Evolutionary conservation across 2,888 invertebrate species (phyloP).

Genomic region (Ophion ventricosus): DNA sequence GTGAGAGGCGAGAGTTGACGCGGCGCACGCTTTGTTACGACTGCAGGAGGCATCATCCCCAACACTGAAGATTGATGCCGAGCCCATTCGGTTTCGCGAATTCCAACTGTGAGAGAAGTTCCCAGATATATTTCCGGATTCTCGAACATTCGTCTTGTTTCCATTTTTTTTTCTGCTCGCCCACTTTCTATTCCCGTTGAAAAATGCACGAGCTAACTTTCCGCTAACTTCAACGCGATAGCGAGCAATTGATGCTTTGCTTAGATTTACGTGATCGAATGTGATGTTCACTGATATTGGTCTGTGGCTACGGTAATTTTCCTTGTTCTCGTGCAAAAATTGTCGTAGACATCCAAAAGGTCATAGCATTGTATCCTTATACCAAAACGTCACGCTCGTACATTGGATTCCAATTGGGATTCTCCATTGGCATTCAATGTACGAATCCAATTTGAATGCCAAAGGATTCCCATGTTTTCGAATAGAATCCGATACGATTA

Average conservation of each 20-base stretch:
- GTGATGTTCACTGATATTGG: no score
- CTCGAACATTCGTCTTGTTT: slow-evolving; percentile 33
- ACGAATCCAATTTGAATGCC: no score
- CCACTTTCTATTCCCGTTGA: background rate
- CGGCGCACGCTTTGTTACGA: slow-evolving; percentile 54
- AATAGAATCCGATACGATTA: no score
- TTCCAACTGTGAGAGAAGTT: slow-evolving; percentile 48
- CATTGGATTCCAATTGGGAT: no score
- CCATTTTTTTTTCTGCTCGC: slow-evolving; percentile 14
- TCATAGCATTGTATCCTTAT: no score
- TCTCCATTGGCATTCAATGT: no score
- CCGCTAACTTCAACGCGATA: background rate
- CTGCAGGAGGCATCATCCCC: slow-evolving; percentile 53
- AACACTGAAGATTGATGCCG: slow-evolving; percentile 55
- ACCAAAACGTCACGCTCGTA: no score
- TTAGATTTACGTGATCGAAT: background rate
- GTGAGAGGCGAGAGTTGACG: slow-evolving; percentile 33
- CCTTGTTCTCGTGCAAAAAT: no score
- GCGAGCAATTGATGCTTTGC: background rate
- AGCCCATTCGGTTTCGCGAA: slow-evolving; percentile 54
- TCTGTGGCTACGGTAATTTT: no score
- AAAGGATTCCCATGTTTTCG: no score
- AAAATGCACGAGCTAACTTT: background rate
- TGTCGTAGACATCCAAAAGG: no score
- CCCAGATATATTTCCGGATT: slow-evolving; percentile 33